phyloP scores from a whole-genome alignment of 2,113 vertebrate genomes.

The Struthio camelus region DNA sequence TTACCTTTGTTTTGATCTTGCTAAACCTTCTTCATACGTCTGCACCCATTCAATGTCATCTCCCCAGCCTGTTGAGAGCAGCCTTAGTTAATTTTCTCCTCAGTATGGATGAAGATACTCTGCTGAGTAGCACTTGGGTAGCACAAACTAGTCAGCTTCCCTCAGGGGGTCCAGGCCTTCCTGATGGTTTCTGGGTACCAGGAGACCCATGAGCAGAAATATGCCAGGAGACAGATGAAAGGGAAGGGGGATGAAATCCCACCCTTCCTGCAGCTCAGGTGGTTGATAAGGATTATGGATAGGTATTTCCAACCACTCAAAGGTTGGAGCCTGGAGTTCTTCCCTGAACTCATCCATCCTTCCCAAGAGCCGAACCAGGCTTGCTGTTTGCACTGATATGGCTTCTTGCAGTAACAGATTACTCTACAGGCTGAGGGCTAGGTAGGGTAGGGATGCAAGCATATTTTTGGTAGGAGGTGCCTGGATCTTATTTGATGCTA shows the following conservation, averaged over 20 bases:
- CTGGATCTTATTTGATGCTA: background rate
- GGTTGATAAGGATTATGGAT: background rate
- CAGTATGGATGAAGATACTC: background rate
- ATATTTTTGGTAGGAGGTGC: background rate
- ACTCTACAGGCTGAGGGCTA: background rate
- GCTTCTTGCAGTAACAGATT: background rate
- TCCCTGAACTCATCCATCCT: background rate
- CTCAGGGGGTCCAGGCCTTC: background rate
- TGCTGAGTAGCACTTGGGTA: background rate
- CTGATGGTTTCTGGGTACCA: background rate
- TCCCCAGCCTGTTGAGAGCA: slow-evolving; percentile 73
- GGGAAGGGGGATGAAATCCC: background rate
- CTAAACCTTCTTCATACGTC: slow-evolving; percentile 73
- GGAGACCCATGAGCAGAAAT: background rate
- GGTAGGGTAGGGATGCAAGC: background rate
- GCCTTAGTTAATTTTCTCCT: background rate
- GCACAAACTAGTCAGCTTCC: background rate
- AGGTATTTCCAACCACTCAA: background rate
- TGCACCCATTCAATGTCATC: slow-evolving; percentile 66
- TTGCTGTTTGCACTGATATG: background rate
- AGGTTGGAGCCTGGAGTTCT: background rate
- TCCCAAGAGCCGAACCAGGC: too few species aligned
- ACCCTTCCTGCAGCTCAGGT: background rate
- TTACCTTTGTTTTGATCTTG: slow-evolving; percentile 59
- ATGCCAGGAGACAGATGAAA: background rate